phyloP scores from a whole-genome alignment of 2,888 invertebrate species.

The Megastigmus dorsalis region DNA sequence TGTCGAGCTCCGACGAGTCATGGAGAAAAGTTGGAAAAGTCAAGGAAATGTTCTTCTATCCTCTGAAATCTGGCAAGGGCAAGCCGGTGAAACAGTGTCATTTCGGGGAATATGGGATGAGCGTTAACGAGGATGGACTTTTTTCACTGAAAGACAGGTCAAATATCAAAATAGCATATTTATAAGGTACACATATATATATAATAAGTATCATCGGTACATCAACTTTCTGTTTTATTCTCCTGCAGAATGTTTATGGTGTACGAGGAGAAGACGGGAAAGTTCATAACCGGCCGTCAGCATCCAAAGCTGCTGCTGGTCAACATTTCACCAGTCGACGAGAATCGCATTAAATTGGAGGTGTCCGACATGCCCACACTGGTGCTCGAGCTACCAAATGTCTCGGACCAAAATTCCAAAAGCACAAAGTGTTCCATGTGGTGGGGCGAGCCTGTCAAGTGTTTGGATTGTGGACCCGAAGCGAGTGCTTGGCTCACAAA shows the following conservation, averaged over 20 bases:
- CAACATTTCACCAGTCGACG: conserved; percentile 72
- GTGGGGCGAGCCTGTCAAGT: conserved; percentile 72
- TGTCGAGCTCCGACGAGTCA: conserved; percentile 54
- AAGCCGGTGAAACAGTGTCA: conserved; percentile 63
- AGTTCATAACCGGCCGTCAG: conserved; percentile 73
- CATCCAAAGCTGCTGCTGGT: conserved; percentile 75
- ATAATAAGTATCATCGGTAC: no score
- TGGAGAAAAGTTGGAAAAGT: conserved; percentile 72
- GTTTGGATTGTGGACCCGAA: conserved; percentile 80
- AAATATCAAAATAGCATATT: not conserved
- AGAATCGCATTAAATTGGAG: conserved; percentile 72
- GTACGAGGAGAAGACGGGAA: conserved; percentile 71
- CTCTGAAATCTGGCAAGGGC: conserved; percentile 74
- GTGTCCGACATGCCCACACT: conserved; percentile 75
- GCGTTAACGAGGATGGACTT: conserved; percentile 54
- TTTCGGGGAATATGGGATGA: conserved; percentile 69
- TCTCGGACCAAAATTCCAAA: conserved; percentile 42
- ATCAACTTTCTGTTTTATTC: no score
- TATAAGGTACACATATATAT: not conserved
- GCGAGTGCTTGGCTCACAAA: conserved; percentile 79
- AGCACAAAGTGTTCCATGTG: conserved; percentile 65
- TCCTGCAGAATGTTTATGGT: conserved; percentile 72
- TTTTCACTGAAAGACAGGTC: conserved; percentile 65
- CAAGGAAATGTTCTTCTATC: conserved; percentile 70
- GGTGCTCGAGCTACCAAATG: conserved; percentile 72